Evolutionary conservation across 2,113 vertebrate species (phyloP).

Genomic region (Myotis lucifugus): DNA sequence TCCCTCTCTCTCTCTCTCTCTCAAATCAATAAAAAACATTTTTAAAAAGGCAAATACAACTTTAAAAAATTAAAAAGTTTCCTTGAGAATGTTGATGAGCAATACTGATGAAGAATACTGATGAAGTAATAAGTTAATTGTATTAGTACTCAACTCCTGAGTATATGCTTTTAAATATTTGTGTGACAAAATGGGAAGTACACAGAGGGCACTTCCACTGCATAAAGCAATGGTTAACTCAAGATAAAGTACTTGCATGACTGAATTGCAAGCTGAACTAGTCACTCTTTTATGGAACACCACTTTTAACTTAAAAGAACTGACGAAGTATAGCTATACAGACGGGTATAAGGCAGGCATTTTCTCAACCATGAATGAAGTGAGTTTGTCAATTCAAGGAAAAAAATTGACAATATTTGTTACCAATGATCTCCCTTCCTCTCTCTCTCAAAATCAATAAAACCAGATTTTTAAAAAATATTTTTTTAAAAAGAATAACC

Average conservation of each 20-base stretch:
- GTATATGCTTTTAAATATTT: background rate
- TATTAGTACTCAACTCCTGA: background rate
- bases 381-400: background rate
- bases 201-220: background rate
- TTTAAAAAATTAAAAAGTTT: background rate
- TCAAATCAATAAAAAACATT: too few relatives aligned
- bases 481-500: background rate
- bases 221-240: background rate
- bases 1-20: too few relatives aligned
- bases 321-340: background rate
- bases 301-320: background rate
- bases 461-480: too few relatives aligned
- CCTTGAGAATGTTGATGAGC: background rate
- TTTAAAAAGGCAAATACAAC: too few relatives aligned
- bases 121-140: background rate
- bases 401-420: constrained; percentile 6
- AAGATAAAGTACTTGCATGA: background rate
- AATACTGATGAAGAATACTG: background rate
- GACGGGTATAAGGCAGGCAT: background rate
- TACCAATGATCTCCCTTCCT: background rate
- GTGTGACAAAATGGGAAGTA: background rate
- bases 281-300: background rate
- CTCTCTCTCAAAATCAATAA: too few relatives aligned
- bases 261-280: background rate
- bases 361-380: constrained; percentile 42